Evolutionary conservation across 2,113 vertebrate species (phyloP).

Genomic region (Lophochroa leadbeateri): DNA sequence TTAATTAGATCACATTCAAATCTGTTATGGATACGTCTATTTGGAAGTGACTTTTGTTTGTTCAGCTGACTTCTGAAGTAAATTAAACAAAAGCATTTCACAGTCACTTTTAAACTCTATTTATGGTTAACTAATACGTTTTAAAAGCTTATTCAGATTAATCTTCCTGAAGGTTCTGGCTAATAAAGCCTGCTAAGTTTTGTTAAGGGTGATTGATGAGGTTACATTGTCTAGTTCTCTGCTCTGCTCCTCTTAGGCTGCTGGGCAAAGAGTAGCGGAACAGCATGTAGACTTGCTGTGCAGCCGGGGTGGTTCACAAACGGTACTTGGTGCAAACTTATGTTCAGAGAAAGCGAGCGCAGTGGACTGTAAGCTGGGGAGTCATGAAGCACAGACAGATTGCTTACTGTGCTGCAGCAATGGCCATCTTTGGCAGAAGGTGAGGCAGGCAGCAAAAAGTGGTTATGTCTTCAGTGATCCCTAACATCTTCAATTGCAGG

Average conservation of each 20-base stretch:
- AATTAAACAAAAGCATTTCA: neutral
- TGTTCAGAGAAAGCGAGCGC: neutral
- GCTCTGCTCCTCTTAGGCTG: neutral
- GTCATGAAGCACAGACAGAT: accelerated
- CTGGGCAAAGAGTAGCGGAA: neutral
- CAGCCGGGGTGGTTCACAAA: neutral
- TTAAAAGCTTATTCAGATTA: slow-evolving; percentile 1
- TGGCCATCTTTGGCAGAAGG: neutral
- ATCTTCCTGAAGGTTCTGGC: neutral
- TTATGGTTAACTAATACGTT: neutral
- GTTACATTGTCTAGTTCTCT: neutral
- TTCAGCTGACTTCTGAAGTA: neutral
- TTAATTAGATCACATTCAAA: neutral
- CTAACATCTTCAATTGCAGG: neutral
- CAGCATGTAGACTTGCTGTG: neutral
- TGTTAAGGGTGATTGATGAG: neutral
- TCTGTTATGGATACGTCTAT: neutral
- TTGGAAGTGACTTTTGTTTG: neutral
- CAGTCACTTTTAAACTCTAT: neutral
- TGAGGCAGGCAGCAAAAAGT: neutral
- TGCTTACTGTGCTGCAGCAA: neutral
- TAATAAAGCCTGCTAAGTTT: neutral
- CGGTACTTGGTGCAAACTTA: neutral
- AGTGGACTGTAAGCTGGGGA: neutral
- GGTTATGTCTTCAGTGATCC: neutral